Conservation (phyloP, 2,797 vertebrate genomes). For the Bucorvus abyssinicus region DNA sequence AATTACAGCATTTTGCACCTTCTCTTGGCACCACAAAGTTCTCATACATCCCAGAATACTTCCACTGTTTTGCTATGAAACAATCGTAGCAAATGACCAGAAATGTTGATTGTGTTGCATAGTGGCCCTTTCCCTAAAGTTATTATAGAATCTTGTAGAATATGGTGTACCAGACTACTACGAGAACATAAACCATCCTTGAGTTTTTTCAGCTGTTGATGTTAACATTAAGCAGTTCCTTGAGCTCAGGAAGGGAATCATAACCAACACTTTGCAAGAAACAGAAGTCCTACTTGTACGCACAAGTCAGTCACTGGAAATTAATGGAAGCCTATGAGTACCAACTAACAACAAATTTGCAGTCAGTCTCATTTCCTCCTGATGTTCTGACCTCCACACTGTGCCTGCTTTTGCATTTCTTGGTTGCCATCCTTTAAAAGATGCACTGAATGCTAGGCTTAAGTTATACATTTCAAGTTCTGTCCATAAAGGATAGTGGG, state of each 20-base stretch:
- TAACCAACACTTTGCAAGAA: background rate
- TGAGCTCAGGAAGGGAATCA: background rate
- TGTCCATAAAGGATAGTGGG: slow-evolving; percentile 67
- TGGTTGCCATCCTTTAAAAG: background rate
- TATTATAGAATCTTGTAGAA: background rate
- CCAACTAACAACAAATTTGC: background rate
- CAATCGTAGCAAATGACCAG: background rate
- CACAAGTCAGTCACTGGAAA: background rate
- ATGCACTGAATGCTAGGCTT: background rate
- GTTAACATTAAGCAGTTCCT: background rate
- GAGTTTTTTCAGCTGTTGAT: background rate
- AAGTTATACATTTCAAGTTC: slow-evolving; percentile 28
- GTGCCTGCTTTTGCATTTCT: background rate
- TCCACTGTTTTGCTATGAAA: background rate
- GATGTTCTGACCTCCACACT: background rate
- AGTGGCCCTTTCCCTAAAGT: background rate
- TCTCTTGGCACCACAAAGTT: background rate
- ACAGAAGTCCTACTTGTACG: background rate
- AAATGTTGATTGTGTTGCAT: background rate
- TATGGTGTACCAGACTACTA: background rate
- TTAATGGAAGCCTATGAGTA: background rate
- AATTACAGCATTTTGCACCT: background rate
- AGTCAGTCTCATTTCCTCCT: background rate
- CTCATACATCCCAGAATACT: background rate
- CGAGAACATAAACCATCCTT: background rate